Conservation (phyloP, 2,113 vertebrate species). For the Clarias batrachus region DNA sequence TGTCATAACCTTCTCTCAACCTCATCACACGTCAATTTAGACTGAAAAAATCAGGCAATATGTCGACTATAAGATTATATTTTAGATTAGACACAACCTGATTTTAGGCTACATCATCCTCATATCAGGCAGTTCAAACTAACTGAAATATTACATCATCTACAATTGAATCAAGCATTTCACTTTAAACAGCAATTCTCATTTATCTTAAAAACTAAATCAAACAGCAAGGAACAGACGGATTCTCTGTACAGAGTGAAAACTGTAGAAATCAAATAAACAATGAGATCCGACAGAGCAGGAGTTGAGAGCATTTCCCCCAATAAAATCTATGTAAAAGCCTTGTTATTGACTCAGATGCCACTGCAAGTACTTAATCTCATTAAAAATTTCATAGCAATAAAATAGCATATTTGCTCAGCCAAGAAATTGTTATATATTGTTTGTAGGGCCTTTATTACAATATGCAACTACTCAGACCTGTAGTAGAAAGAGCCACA, state of each 20-base stretch:
- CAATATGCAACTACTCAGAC: background rate
- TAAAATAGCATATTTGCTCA: background rate
- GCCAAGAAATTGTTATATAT: background rate
- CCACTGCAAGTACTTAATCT: background rate
- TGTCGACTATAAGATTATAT: background rate
- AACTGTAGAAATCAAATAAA: background rate
- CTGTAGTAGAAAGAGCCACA: background rate
- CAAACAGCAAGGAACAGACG: background rate
- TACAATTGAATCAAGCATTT: background rate
- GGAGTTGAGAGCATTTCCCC: background rate
- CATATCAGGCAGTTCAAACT: background rate
- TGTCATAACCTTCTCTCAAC: conserved; percentile 1
- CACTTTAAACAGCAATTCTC: background rate
- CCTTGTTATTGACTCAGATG: background rate
- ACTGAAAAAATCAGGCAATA: background rate
- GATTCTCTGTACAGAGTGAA: background rate
- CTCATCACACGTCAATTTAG: background rate
- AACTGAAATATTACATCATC: background rate
- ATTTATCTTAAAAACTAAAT: background rate
- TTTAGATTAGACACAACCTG: background rate
- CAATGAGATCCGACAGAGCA: background rate
- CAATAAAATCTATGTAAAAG: background rate
- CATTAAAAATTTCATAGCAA: background rate
- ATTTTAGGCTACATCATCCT: background rate
- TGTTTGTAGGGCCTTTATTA: background rate